These are phyloP conservation scores for Luperina nickerlii DNA, from an alignment of 2,888 invertebrate species.

Conservation along the genomic window DNA sequence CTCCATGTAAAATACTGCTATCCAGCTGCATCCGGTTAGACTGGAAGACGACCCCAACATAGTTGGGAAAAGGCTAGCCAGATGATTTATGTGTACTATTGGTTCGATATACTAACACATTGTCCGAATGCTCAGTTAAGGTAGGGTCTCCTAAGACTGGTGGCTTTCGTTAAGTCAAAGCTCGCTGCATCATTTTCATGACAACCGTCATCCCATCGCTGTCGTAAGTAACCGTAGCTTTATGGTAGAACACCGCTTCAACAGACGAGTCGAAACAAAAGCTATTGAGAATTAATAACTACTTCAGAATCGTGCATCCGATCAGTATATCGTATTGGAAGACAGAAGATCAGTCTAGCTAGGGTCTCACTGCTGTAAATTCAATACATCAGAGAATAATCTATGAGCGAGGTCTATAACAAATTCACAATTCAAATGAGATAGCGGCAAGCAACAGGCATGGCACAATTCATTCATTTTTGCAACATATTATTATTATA, in stretches of 20 bases:
- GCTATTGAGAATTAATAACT: background rate
- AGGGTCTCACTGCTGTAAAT: background rate
- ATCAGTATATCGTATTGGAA: background rate
- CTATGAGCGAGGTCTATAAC: background rate
- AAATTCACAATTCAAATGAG: constrained; percentile 14
- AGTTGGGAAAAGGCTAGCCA: background rate
- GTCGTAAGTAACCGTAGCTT: too few species aligned
- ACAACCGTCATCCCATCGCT: too few species aligned
- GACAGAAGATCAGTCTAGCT: background rate
- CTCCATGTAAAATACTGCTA: too few species aligned
- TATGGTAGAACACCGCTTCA: background rate
- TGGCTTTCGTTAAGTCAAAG: too few species aligned
- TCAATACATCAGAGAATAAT: background rate
- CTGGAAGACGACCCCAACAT: background rate
- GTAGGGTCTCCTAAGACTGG: too few species aligned
- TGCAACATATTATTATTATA: background rate
- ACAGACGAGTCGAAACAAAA: background rate
- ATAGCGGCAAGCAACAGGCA: background rate
- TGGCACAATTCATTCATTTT: constrained; percentile 7
- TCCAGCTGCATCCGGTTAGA: too few species aligned
- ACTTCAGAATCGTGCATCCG: background rate
- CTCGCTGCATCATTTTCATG: too few species aligned
- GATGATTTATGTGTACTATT: background rate
- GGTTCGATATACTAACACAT: background rate
- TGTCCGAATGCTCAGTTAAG: background rate